These are phyloP conservation scores for Pavo muticus DNA, from an alignment of 2,113 vertebrate species.

Conservation along the genomic window DNA sequence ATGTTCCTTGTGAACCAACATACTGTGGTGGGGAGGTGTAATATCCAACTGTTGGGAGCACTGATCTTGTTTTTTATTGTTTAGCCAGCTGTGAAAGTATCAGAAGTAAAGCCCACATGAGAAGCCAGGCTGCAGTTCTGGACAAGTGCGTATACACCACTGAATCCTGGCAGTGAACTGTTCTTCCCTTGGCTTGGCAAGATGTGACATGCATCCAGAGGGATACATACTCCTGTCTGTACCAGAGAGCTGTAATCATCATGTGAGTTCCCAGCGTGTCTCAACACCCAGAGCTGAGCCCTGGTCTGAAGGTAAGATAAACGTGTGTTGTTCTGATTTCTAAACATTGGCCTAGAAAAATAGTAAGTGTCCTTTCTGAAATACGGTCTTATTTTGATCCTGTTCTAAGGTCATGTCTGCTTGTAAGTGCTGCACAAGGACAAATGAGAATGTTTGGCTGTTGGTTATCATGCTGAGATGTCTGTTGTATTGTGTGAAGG, in stretches of 20 bases:
- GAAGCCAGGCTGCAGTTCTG: neutral
- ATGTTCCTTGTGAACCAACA: accelerated
- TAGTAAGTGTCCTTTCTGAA: accelerated
- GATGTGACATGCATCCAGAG: neutral
- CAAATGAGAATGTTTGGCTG: neutral
- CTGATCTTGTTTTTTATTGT: neutral
- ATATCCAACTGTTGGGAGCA: neutral
- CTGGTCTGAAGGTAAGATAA: neutral
- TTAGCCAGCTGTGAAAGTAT: neutral
- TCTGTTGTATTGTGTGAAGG: accelerated
- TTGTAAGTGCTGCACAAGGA: neutral
- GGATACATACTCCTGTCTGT: neutral
- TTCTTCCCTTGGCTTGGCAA: conserved; percentile 1
- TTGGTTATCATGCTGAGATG: accelerated
- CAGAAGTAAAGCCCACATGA: neutral
- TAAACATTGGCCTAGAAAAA: neutral
- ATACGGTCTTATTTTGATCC: accelerated
- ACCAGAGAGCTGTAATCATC: neutral
- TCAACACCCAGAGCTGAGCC: neutral
- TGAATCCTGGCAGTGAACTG: neutral
- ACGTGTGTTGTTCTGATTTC: accelerated
- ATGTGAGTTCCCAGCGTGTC: neutral
- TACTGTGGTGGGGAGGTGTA: accelerated
- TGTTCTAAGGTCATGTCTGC: accelerated
- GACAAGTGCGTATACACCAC: neutral